Conservation (phyloP, 2,797 vertebrate species). For the Macropus fuliginosus region DNA sequence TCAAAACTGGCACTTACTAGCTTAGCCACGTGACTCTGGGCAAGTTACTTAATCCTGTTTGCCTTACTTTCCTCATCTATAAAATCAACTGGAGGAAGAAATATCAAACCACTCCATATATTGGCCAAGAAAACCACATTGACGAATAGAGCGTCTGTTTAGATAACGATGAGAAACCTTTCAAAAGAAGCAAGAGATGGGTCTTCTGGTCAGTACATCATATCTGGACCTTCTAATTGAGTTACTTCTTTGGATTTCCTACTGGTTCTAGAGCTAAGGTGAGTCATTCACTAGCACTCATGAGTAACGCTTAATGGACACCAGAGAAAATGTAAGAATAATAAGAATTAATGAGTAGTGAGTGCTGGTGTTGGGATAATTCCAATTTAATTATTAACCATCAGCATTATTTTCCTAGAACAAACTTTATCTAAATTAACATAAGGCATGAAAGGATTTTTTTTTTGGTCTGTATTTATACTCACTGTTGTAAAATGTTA, state of each 20-base stretch:
- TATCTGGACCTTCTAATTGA: neutral
- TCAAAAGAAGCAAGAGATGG: neutral
- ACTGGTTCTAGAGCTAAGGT: neutral
- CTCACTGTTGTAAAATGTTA: neutral
- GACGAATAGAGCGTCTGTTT: neutral
- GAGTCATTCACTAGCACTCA: neutral
- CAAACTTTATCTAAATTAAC: neutral
- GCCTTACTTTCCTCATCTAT: neutral
- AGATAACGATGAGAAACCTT: neutral
- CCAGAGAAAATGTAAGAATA: neutral
- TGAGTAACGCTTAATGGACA: neutral
- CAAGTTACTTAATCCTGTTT: neutral
- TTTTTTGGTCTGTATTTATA: neutral
- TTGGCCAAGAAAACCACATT: neutral
- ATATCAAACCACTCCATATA: neutral
- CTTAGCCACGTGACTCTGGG: neutral
- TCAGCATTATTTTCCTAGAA: neutral
- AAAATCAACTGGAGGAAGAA: neutral
- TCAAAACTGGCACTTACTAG: neutral
- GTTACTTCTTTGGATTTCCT: neutral
- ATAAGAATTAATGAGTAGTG: neutral
- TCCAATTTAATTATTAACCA: conserved; percentile 2
- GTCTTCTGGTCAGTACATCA: neutral
- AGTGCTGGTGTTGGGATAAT: neutral
- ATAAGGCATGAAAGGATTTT: neutral